Evolutionary conservation across 1,140 invertebrate genomes (phyloP), one percentile per base, ranked within the genome.

Genomic region (Microplitis demolitor): DNA sequence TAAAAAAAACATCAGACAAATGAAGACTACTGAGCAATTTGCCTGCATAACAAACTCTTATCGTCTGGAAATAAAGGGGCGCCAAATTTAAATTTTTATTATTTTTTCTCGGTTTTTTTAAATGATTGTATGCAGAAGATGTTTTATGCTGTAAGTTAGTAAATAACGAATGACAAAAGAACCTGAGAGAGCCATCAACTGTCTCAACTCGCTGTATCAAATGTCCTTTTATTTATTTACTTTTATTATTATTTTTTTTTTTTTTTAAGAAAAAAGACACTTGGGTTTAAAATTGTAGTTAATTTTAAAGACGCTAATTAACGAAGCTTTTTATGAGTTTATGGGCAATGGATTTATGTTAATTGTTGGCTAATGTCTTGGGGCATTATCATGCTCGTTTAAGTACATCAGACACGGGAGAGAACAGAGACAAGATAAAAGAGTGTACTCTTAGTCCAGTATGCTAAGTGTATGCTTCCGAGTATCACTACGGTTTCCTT

Each of bases 291-390:
- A 79, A 80, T 84, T 84, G 80, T 84, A 84, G 81, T 83, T 85
- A 85, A 86, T 86, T 85, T 84, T 86, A 85, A 86, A 81, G 82
- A 85, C 82, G 70, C 68, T 58, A 63, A 66, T 60, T 58, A 66
- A 34, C 8, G 45, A 33, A 37, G 16, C 61, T 13, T 45, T 62
- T 16, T 35, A 62, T 35, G 39, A 11, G 24, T 11, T 8, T n/a
- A 16, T 34, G 51, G 72, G 39, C 66, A 74, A 72, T 75, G 79
- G 77, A 79, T 85, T 86, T 86, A 85, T 86, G 84, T 82, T 83
- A 86, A 86, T 85, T 79, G 81, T 73, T 69, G 78, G 84, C 83
- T 85, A 86, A 86, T 86, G 84, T 86, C 84, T 85, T 85, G 79
- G 80, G 82, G 79, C 83, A 85, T 86, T 86, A 86, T 81, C 39